Evolutionary conservation across 2,113 vertebrate species (phyloP).

Genomic region (Anser cygnoides): DNA sequence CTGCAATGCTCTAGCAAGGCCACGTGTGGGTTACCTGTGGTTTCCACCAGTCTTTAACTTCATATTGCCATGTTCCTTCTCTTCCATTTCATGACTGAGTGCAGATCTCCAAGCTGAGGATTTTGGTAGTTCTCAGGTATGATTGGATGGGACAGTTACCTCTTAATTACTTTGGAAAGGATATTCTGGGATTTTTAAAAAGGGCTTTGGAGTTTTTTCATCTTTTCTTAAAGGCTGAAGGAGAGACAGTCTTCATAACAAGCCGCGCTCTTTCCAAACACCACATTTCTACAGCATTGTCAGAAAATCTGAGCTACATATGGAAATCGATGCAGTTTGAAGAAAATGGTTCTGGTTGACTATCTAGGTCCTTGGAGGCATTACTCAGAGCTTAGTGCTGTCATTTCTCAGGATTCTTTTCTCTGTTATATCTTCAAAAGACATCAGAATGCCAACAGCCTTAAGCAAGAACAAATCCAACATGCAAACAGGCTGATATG

Average conservation of each 20-base stretch:
- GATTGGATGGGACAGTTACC: neutral
- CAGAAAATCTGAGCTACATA: neutral
- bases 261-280: neutral
- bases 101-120: neutral
- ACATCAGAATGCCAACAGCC: slow-evolving; percentile 11
- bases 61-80: neutral
- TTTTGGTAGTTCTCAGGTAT: neutral
- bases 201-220: neutral
- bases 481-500: fast-evolving
- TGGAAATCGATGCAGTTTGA: slow-evolving; percentile 23
- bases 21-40: neutral
- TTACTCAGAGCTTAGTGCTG: slow-evolving; percentile 37
- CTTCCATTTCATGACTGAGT: neutral
- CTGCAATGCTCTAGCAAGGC: neutral
- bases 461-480: neutral
- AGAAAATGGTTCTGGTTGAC: neutral
- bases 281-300: neutral
- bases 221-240: neutral
- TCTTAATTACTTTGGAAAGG: neutral
- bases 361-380: slow-evolving; percentile 40
- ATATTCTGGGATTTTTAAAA: neutral
- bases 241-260: neutral
- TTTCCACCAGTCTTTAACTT: neutral
- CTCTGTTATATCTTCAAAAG: slow-evolving; percentile 4
- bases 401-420: slow-evolving; percentile 14